Base-by-base conservation (phyloP, 2,888 invertebrate species). In the Ornithoptera alexandrae region DNA sequence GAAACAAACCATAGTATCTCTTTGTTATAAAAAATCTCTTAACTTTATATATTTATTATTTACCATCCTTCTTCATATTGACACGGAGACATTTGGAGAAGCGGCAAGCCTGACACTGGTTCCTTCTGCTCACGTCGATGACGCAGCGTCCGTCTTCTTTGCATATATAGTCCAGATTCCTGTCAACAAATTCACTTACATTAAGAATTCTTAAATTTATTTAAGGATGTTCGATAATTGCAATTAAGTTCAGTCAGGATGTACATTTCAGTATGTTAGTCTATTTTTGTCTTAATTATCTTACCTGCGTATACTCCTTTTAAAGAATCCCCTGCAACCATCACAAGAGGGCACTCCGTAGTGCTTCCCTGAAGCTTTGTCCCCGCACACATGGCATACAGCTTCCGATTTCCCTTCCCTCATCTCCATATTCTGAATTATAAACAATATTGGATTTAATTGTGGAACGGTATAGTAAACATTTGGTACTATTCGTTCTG, bases 11-110 rank as follows among this genome's bases (percentile, higher is more conserved):
- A 30, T 30, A 30, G 30, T 30, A 30, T 30, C 4, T 30, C 30
- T 30, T 30, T 5, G 46, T 46, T 46, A 46, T 12, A 42, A 42
- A 42, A 42, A 42, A 42, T 1, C 1, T 42, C 0, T 42, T 42
- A 1, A 7, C 42, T 42, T 22, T 20, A 22, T 10, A 18, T 20
- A n/a, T 7, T 20, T 57, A 42, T 61, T 17, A 60, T 94, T 94
- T 89, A 98, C 98, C 98, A 86, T 98, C 98, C 86, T 96, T 95
- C 87, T 98, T 97, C 98, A 98, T 98, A 86, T 97, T 97, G 76
- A 97, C 97, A 77, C 95, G 94, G 22, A 98, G 93, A 86, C 98
- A 98, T 84, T 98, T 98, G 71, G 96, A 95, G 88, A 98, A 98
- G 62, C 98, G 94, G 84, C 98, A 98, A 0, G 98, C 97, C 86